These are phyloP conservation scores for Piprites chloris DNA, from an alignment of 2,113 vertebrate genomes.

Conservation along the genomic window DNA sequence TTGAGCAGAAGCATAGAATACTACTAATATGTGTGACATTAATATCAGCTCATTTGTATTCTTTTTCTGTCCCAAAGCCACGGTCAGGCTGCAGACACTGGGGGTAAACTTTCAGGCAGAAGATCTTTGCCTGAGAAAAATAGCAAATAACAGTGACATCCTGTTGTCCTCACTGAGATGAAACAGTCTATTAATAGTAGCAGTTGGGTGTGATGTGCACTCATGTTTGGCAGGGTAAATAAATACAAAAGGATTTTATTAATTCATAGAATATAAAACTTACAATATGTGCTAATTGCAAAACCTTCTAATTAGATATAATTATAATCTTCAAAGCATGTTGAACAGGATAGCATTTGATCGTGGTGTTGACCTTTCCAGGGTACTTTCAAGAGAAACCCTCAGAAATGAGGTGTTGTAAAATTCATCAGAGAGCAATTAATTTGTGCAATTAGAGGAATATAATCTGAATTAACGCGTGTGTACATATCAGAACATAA, in stretches of 20 bases:
- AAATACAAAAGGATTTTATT: conserved; percentile 47
- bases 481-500: conserved; percentile 23
- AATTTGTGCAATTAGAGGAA: conserved; percentile 66
- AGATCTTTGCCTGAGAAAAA: neutral
- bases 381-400: conserved; percentile 26
- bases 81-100: neutral
- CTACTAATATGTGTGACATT: neutral
- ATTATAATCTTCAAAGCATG: conserved; percentile 72
- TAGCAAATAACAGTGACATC: neutral
- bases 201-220: neutral
- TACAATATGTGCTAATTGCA: conserved; percentile 61
- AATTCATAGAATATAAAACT: conserved; percentile 58
- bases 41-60: neutral
- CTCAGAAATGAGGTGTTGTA: conserved; percentile 59
- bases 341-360: conserved; percentile 60
- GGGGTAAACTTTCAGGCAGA: neutral
- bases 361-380: conserved; percentile 68
- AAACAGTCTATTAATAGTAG: neutral
- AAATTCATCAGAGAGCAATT: conserved; percentile 71
- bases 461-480: conserved; percentile 50
- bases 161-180: neutral
- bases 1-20: neutral
- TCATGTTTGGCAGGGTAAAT: neutral
- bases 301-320: conserved; percentile 67
- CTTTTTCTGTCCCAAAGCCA: neutral